Base-by-base conservation (phyloP, 2,888 invertebrate genomes). In the Eristalis intricaria region DNA sequence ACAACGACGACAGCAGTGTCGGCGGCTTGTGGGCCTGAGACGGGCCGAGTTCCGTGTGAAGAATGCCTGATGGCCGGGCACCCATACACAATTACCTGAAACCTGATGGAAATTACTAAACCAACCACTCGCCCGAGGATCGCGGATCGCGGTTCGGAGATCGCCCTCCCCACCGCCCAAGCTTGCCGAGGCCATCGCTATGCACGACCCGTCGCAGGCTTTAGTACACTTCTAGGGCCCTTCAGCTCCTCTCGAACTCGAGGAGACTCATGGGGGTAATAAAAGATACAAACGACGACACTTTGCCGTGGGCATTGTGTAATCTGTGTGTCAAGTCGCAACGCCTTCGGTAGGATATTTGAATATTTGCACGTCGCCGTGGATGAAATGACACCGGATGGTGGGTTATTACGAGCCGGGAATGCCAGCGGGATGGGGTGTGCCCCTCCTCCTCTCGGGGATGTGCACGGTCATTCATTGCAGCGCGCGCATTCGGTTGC, bases 341-440 rank as follows among this genome's bases (percentile, higher is more conserved):
- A 50, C 66, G 69, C 58, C 60, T 82, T 70, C 73, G 60, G 73
- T 75, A 66, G 81, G 85, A 83, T 77, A 81, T 86, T 79, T 86
- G 66, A 86, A 86, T 86, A 86, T 74, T 83, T 86, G 69, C 86
- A 86, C 86, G 83, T 86, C 71, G 50, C 50, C n/a, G n/a, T 61
- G 32, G 38, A 60, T 83, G 60, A 65, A 74, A 70, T 86, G 77
- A 69, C 82, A 86, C 86, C 86, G 86, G 86, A 86, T 86, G 86
- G 66, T 78, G 85, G 74, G 19, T 23, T 76, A 85, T 85, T 85
- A 81, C 23, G 22, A 58, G 11, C 8, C n/a, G 64, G 60, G 60
- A 13, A n/a, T 38, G 50, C 50, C 19, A 8, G 50, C 8, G 50
- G 50, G 19, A 8, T 10, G 32, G 32, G 0, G 32, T 8, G 32